Evolutionary conservation across 2,888 invertebrate genomes (phyloP).

Genomic region (Boloria euphrosyne): DNA sequence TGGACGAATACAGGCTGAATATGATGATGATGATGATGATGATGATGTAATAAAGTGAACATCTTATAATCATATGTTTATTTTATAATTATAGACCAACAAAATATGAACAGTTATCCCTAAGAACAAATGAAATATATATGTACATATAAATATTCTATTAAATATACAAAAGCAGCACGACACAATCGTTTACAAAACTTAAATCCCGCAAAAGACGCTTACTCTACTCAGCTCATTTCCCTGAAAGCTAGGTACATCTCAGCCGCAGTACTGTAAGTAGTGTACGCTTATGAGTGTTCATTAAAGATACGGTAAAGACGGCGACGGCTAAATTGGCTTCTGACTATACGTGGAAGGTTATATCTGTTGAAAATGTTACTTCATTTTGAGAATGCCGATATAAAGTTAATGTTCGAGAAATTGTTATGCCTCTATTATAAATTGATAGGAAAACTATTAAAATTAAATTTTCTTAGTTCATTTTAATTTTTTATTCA

Average conservation of each 20-base stretch:
- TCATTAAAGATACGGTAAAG: conserved; percentile 82
- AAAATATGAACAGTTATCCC: no score
- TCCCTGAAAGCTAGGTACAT: conserved; percentile 42
- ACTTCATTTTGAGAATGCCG: neutral
- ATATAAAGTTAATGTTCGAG: neutral
- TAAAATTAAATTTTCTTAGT: no score
- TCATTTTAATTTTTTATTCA: no score
- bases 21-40: no score
- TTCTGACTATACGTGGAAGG: conserved; percentile 45
- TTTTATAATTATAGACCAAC: no score
- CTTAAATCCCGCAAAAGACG: conserved; percentile 66
- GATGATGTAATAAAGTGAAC: no score
- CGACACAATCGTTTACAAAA: conserved; percentile 42
- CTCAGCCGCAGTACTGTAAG: conserved; percentile 66
- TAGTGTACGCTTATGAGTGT: conserved; percentile 77
- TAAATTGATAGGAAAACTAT: neutral
- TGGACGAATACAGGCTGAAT: no score
- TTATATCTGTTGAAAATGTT: conserved; percentile 18
- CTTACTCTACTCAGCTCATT: conserved; percentile 52
- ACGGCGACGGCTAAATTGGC: conserved; percentile 72
- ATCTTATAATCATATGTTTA: no score
- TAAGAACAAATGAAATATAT: neutral
- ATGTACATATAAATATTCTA: neutral
- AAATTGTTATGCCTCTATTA: neutral
- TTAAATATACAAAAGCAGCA: neutral